phyloP scores from a whole-genome alignment of 2,888 invertebrate genomes.

The Drosophila helvetica region DNA sequence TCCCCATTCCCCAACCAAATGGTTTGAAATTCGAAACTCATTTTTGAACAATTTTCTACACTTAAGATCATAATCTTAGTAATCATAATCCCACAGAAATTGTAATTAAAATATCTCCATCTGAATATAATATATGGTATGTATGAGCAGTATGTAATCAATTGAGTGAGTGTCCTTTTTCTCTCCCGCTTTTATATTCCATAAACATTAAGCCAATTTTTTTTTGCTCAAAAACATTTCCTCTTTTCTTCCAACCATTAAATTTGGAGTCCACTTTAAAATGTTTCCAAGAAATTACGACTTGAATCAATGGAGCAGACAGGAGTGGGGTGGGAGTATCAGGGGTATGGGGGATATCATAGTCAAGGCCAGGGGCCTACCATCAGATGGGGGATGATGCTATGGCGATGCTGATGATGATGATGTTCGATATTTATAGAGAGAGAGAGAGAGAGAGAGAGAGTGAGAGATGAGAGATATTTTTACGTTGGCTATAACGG shows the following conservation, averaged over 20 bases:
- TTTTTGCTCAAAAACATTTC: background rate
- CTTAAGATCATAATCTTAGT: no score
- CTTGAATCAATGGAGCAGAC: background rate
- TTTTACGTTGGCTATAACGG: constrained; percentile 35
- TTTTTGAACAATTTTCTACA: no score
- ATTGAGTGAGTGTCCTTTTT: no score
- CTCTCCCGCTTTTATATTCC: no score
- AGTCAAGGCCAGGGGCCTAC: constrained; percentile 49
- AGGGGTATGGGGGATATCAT: constrained; percentile 18
- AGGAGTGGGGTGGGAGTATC: background rate
- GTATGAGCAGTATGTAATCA: no score
- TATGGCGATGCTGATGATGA: constrained; percentile 10
- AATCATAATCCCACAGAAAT: no score
- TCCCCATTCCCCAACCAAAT: no score
- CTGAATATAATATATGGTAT: no score
- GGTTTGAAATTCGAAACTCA: no score
- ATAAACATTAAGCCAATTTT: no score
- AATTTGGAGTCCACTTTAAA: background rate
- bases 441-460: constrained; percentile 3
- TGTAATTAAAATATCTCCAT: no score
- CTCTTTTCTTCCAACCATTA: background rate
- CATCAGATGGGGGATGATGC: constrained; percentile 19
- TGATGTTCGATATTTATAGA: constrained; percentile 39
- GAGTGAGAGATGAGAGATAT: constrained; percentile 33
- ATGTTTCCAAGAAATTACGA: background rate